These are phyloP conservation scores for Paradisaea rubra DNA, from an alignment of 2,113 vertebrate genomes.

Conservation along the genomic window DNA sequence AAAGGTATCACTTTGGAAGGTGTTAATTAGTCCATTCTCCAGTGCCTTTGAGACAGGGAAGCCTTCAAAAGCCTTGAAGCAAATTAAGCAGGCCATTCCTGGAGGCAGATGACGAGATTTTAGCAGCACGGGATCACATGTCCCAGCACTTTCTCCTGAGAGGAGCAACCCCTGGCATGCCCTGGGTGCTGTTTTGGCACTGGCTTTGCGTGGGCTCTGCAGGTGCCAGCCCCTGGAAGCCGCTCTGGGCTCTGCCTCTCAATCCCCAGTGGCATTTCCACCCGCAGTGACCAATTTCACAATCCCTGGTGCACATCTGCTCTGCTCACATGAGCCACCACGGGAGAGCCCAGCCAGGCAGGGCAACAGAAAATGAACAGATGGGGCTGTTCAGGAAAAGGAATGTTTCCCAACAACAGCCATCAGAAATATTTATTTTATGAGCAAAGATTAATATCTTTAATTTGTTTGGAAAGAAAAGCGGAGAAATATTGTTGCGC, in stretches of 20 bases:
- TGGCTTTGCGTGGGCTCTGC: accelerated
- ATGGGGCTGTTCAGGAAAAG: neutral
- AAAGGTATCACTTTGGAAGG: neutral
- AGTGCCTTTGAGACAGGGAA: neutral
- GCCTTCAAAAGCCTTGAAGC: neutral
- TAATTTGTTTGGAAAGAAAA: neutral
- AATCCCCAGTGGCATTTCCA: accelerated
- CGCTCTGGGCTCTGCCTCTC: accelerated
- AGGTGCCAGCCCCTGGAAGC: too few species aligned
- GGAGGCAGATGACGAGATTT: neutral
- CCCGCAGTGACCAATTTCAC: neutral
- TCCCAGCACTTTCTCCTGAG: accelerated
- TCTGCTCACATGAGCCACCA: neutral
- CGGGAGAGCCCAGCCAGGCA: neutral
- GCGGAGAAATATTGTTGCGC: neutral
- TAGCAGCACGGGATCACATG: too few species aligned
- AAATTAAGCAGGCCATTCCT: neutral
- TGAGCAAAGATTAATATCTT: neutral
- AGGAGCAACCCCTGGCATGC: neutral
- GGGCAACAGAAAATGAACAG: neutral
- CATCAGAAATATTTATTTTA: slow-evolving; percentile 3
- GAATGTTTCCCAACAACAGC: neutral
- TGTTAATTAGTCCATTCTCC: neutral
- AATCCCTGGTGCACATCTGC: neutral
- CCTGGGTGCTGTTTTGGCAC: neutral